phyloP scores from a whole-genome alignment of 2,113 vertebrate species.

The Tapirus terrestris region DNA sequence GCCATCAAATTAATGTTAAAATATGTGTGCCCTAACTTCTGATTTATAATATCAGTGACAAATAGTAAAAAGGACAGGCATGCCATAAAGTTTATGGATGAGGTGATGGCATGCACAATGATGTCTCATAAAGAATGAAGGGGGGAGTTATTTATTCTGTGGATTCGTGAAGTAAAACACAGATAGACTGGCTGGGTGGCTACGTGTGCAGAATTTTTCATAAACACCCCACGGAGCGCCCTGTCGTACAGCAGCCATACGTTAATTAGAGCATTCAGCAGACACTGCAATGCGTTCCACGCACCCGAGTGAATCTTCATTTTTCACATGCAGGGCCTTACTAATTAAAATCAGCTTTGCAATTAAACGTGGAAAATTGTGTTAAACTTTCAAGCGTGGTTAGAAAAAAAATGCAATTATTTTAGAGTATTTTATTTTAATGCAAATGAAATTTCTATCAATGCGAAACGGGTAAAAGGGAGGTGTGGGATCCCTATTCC shows the following conservation, averaged over 20 bases:
- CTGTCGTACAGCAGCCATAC: conserved; percentile 85
- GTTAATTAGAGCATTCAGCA: conserved; percentile 89
- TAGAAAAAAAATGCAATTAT: conserved; percentile 90
- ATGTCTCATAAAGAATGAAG: conserved; percentile 81
- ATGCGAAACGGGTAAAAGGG: conserved; percentile 82
- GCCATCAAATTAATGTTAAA: conserved; percentile 77
- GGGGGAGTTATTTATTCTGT: conserved; percentile 77
- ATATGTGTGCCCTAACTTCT: conserved; percentile 71
- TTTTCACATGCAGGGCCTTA: conserved; percentile 88
- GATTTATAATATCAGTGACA: conserved; percentile 79
- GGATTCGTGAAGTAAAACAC: conserved; percentile 78
- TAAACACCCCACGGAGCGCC: conserved; percentile 86
- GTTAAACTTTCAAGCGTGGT: conserved; percentile 92
- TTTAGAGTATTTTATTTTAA: conserved; percentile 95
- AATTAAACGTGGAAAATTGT: conserved; percentile 98
- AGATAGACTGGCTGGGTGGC: conserved; percentile 80
- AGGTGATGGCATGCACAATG: conserved; percentile 78
- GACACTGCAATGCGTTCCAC: conserved; percentile 85
- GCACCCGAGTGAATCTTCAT: conserved; percentile 89
- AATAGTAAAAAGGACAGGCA: conserved; percentile 77
- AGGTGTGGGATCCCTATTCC: conserved; percentile 79
- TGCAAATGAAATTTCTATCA: conserved; percentile 92
- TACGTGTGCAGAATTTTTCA: conserved; percentile 86
- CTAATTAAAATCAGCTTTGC: conserved; percentile 96
- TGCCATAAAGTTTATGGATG: conserved; percentile 79